Evolutionary conservation across 2,113 vertebrate genomes (phyloP), one percentile per base, ranked within the genome.

Genomic region (Myodes glareolus): DNA sequence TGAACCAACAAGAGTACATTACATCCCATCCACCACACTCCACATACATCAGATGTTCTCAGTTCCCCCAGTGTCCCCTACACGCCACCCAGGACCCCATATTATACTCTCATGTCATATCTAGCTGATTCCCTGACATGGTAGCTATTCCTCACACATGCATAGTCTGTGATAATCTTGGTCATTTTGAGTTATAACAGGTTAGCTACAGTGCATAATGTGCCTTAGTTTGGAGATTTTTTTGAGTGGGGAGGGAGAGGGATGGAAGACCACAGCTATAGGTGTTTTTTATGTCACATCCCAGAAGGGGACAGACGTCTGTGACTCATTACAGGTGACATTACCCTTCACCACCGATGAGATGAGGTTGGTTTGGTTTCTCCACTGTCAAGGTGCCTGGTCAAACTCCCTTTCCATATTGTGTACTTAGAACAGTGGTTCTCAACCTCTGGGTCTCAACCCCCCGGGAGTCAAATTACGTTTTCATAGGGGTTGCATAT

Each of bases 81-180:
- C 16, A 23, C 13, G 17, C 50, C 50, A 45, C 16, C 55, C 52
- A 19, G 87, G 31, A 14, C 1, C 67, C 55, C 61, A 14, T 8
- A 36, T 36, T 27, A 29, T 3, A 25, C 45, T n/a, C 0, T 1
- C 33, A 7, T 0, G 0, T 5, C 33, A 11, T 0, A 5, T 39
- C 78, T 73, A 42, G 31, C 25, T 27, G 61, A 31, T 21, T 42
- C 61, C 86, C 77, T 63, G 14, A 36, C 9, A 45, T 36, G 3
- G 31, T n/a, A 50, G 52, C 1, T 0, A 33, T 31, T 29, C 27
- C 84, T 89, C 29, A 55, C 70, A 4, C 0, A 0, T 16, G 31
- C 42, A 52, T 42, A 9, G 7, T 65, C 25, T 55, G 17, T 55
- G 67, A 23, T 0, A 52, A 36, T 45, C 67, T 58, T 5, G 72